Conservation (phyloP, 2,888 invertebrate species). For the Athrips mouffetella region DNA sequence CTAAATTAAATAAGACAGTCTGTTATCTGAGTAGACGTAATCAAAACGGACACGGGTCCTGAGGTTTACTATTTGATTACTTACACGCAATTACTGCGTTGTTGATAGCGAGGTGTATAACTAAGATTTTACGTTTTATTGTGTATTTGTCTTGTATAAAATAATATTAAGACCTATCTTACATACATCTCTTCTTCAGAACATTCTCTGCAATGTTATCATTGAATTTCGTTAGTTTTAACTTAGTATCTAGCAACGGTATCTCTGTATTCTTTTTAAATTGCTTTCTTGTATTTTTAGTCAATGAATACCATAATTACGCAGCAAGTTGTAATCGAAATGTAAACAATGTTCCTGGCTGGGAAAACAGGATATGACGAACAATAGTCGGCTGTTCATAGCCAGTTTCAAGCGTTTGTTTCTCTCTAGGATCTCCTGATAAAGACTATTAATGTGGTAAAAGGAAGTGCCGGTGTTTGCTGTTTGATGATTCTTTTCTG, state of each 20-base stretch:
- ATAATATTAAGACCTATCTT: too few relatives aligned
- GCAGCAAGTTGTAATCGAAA: conserved; percentile 41
- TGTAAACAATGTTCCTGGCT: conserved; percentile 47
- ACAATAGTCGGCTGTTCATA: conserved; percentile 57
- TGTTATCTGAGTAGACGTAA: conserved; percentile 60
- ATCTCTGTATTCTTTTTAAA: neutral
- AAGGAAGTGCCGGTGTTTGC: conserved; percentile 61
- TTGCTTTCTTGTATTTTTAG: neutral
- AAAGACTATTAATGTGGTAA: conserved; percentile 59
- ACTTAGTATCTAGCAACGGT: too few relatives aligned
- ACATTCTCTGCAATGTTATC: too few relatives aligned
- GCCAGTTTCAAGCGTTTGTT: neutral
- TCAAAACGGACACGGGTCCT: conserved; percentile 65
- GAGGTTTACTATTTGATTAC: conserved; percentile 32
- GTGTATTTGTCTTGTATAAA: neutral
- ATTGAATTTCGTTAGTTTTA: too few relatives aligned
- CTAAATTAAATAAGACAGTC: conserved; percentile 62
- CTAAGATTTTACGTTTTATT: conserved; percentile 4
- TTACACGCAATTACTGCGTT: conserved; percentile 21
- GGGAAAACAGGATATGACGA: conserved; percentile 44
- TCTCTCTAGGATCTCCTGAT: conserved; percentile 27
- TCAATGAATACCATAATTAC: neutral
- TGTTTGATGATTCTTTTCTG: conserved; percentile 57
- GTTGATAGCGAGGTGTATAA: conserved; percentile 5
- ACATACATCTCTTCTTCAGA: too few relatives aligned